Percentiles rank a stretch among this genome's conserved stretches.
These are phyloP conservation scores for Fregetta grallaria DNA, from an alignment of 2,113 vertebrate genomes.

Conservation along the genomic window DNA sequence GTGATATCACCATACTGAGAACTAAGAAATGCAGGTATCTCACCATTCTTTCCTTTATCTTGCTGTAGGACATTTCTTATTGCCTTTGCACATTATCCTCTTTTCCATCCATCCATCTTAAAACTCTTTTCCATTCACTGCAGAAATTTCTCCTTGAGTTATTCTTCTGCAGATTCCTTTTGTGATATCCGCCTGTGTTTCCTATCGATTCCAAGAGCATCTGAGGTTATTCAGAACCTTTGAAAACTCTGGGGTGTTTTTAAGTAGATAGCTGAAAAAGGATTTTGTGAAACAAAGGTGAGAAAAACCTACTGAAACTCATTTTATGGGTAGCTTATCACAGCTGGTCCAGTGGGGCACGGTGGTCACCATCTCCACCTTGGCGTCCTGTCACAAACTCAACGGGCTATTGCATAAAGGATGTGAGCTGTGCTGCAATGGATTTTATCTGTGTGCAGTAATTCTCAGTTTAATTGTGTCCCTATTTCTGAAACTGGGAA, in stretches of 20 bases:
- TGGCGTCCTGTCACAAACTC: background rate
- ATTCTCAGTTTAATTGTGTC: constrained; percentile 50
- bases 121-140: background rate
- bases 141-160: background rate
- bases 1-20: background rate
- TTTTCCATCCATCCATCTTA: background rate
- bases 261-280: background rate
- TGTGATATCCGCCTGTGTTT: background rate
- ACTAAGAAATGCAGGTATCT: background rate
- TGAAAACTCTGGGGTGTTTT: background rate
- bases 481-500: constrained; percentile 48
- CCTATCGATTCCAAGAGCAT: background rate
- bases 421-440: background rate
- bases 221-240: background rate
- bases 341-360: background rate
- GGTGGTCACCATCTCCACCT: background rate
- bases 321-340: background rate
- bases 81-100: background rate
- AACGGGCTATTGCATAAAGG: background rate
- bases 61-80: background rate
- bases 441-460: constrained; percentile 47
- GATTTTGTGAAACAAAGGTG: background rate
- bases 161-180: background rate
- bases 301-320: background rate
- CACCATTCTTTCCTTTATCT: background rate